A percentile compares a stretch with the other conserved stretches of the same genome.
Evolutionary conservation across 2,888 invertebrate species (phyloP).

Genomic region (Rotaria sp.): DNA sequence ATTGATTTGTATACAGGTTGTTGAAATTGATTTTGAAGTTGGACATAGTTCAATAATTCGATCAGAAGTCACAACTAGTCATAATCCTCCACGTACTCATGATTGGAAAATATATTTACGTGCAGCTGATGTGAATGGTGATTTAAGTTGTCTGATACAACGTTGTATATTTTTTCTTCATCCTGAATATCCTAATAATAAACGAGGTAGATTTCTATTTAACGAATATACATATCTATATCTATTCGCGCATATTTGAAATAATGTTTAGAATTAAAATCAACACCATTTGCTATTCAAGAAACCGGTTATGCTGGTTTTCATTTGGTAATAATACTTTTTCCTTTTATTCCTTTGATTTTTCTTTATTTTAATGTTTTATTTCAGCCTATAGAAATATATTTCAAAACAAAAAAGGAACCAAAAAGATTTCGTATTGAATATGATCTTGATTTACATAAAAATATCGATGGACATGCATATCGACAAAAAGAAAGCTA

Average conservation of each 20-base stretch:
- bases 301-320: conserved; percentile 24
- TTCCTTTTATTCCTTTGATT: not conserved
- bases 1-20: not conserved
- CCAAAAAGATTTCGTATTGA: conserved; percentile 1
- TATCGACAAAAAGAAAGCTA: not conserved
- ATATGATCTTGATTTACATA: conserved; percentile 11
- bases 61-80: not conserved
- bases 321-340: not conserved
- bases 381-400: not conserved
- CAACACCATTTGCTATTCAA: conserved; percentile 21
- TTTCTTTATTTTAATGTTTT: not conserved
- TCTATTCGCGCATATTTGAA: not conserved
- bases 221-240: not conserved
- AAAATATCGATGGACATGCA: not conserved
- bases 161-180: not conserved
- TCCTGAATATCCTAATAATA: not conserved
- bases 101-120: conserved; percentile 9
- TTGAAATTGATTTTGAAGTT: conserved; percentile 22
- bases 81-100: not conserved
- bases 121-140: not conserved
- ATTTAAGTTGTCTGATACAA: conserved; percentile 26
- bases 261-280: not conserved
- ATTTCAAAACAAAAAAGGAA: not conserved
- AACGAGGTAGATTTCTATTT: not conserved
- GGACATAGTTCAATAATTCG: conserved; percentile 20